Evolutionary conservation across 1,140 invertebrate species (phyloP), one percentile per base, ranked within the genome.

Genomic region (Anastatus disparis): DNA sequence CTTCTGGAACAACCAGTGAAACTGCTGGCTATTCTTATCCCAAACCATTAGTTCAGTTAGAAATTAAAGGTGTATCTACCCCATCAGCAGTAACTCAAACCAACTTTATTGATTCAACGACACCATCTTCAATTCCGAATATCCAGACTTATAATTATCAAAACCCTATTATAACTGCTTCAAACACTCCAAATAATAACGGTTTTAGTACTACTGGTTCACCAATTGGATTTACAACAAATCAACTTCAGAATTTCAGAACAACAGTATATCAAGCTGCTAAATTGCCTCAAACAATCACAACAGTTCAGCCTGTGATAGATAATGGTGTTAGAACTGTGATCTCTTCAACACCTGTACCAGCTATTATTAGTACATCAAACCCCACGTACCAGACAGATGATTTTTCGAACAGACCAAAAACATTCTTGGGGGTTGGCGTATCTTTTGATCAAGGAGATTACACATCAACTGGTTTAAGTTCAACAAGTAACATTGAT

Each of bases 401-500:
- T 40, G n/a, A 13, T 15, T 59, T 70, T 0, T 72, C 76, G 4
- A 72, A 56, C 26, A 65, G 13, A 22, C 52, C 48, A 27, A 17
- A 82, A 29, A 74, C 82, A 1, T 81, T 75, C 40, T 76, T 79
- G n/a, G 82, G 83, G 71, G 77, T 78, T 50, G 79, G 75, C 38
- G 74, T 83, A 31, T 74, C 77, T 6, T 79, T 80, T 27, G n/a
- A 55, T 71, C 79, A 81, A 70, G 71, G 48, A 38, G 70, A 64
- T 15, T 74, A 46, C 78, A 63, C 74, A 9, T 56, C 63, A 44
- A 42, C 22, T n/a, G 8, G 8, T 4, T 26, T n/a, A 38, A 48
- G 26, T 15, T 17, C 42, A 13, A 66, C 62, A 9, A 53, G 61
- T 62, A 62, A 38, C 17, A 63, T 58, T 15, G 68, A 70, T 50